Percentiles rank a stretch among this genome's conserved stretches.
Conservation (phyloP, 2,888 invertebrate genomes). For the Liodrosophila aerea region DNA sequence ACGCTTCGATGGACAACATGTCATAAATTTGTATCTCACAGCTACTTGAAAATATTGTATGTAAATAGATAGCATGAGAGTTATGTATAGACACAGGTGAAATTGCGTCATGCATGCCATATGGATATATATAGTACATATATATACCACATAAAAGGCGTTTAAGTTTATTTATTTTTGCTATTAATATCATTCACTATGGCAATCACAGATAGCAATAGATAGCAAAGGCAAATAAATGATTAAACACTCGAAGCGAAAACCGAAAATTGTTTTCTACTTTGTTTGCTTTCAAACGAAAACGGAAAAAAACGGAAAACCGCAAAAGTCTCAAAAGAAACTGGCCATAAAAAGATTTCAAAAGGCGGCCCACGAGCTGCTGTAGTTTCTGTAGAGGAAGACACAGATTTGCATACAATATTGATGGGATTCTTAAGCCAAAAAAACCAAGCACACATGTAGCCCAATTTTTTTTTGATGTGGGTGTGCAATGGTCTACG, state of each 20-base stretch:
- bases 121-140: slow-evolving; percentile 10
- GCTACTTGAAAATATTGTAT: slow-evolving; percentile 55
- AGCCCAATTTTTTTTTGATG: too few relatives aligned
- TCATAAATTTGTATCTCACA: slow-evolving; percentile 38
- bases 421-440: slow-evolving; percentile 7
- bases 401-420: slow-evolving; percentile 29
- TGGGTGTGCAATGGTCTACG: too few relatives aligned
- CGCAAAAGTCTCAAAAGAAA: slow-evolving; percentile 29
- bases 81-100: slow-evolving; percentile 10
- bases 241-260: slow-evolving; percentile 49
- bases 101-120: slow-evolving; percentile 42
- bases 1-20: slow-evolving; percentile 56
- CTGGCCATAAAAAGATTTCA: slow-evolving; percentile 50
- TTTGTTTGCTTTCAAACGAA: neutral
- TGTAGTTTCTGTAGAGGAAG: slow-evolving; percentile 12
- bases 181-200: slow-evolving; percentile 57
- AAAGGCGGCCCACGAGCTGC: slow-evolving; percentile 48
- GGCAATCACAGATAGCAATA: slow-evolving; percentile 35
- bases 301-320: slow-evolving; percentile 24
- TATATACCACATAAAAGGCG: slow-evolving; percentile 30
- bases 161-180: slow-evolving; percentile 59
- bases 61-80: slow-evolving; percentile 48
- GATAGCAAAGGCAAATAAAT: slow-evolving; percentile 49
- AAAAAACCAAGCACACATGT: slow-evolving; percentile 1
- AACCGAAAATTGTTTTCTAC: slow-evolving; percentile 22